Evolutionary conservation across 1,140 invertebrate species (phyloP).

Genomic region (Atta cephalotes): DNA sequence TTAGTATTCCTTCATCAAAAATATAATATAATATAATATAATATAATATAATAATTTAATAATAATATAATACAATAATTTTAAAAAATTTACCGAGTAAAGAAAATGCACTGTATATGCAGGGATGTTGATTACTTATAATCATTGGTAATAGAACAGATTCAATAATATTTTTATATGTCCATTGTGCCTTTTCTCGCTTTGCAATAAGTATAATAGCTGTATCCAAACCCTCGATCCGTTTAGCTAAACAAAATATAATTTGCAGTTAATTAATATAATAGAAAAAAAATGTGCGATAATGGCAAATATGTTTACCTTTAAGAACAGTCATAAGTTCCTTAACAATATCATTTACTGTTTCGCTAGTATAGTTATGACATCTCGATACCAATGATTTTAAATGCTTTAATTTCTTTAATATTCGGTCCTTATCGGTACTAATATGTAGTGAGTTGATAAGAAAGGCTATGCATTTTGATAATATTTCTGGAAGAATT

Average conservation of each 20-base stretch:
- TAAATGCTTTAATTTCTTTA: conserved; percentile 68
- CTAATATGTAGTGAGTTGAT: conserved; percentile 57
- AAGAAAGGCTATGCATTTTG: conserved; percentile 77
- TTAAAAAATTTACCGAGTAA: conserved; percentile 77
- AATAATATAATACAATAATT: neutral
- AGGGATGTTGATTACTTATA: conserved; percentile 72
- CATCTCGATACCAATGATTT: conserved; percentile 70
- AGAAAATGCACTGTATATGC: conserved; percentile 74
- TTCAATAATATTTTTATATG: conserved; percentile 79
- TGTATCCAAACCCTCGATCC: conserved; percentile 66
- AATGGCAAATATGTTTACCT: conserved; percentile 67
- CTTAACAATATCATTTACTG: conserved; percentile 45
- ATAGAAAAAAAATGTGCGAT: neutral
- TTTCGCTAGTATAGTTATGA: conserved; percentile 76
- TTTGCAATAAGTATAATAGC: conserved; percentile 81
- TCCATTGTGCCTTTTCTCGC: conserved; percentile 76
- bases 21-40: neutral
- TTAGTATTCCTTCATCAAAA: neutral
- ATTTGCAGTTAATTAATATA: conserved; percentile 5
- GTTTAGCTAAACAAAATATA: conserved; percentile 68
- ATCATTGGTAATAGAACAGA: conserved; percentile 79
- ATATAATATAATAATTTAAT: too few relatives aligned
- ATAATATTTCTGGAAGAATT: conserved; percentile 77
- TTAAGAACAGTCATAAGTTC: conserved; percentile 73
- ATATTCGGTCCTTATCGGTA: neutral